These are phyloP conservation scores for Acipenser ruthenus DNA, from an alignment of 2,797 vertebrate species.

Conservation along the genomic window DNA sequence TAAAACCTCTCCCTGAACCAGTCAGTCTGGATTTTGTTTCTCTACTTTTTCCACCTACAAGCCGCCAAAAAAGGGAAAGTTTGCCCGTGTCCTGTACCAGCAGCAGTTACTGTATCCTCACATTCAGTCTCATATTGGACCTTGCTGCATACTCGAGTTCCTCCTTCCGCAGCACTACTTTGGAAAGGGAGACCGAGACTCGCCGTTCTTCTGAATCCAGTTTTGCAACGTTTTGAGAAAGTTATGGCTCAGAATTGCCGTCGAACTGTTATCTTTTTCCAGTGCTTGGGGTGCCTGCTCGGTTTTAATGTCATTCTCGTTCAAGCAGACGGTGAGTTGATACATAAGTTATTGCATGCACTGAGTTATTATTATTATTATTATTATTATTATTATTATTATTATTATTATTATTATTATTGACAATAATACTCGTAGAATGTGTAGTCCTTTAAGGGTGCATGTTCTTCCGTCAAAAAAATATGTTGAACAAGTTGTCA, in stretches of 20 bases:
- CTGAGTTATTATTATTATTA: too few relatives aligned
- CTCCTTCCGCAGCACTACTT: conserved; percentile 9
- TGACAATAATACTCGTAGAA: too few relatives aligned
- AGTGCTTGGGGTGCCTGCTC: conserved; percentile 47
- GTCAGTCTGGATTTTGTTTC: conserved; percentile 35
- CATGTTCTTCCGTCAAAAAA: too few relatives aligned
- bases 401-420: too few relatives aligned
- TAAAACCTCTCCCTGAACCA: conserved; percentile 54
- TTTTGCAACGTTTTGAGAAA: conserved; percentile 19
- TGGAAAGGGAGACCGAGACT: conserved; percentile 22
- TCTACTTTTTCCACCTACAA: conserved; percentile 30
- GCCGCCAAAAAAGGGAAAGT: conserved; percentile 22
- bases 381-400: too few relatives aligned
- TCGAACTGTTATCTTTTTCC: conserved; percentile 29
- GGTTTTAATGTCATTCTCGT: conserved; percentile 47
- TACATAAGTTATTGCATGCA: too few relatives aligned
- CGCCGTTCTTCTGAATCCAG: conserved; percentile 9
- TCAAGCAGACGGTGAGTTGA: conserved; percentile 67
- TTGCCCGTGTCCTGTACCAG: conserved; percentile 11
- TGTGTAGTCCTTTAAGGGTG: too few relatives aligned
- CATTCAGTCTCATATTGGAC: background rate
- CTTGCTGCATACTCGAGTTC: background rate
- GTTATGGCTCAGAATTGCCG: conserved; percentile 41
- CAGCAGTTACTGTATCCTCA: conserved; percentile 23
- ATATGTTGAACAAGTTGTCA: too few relatives aligned